Evolutionary conservation across 2,888 invertebrate genomes (phyloP).

Genomic region (Tanypteryx hageni): DNA sequence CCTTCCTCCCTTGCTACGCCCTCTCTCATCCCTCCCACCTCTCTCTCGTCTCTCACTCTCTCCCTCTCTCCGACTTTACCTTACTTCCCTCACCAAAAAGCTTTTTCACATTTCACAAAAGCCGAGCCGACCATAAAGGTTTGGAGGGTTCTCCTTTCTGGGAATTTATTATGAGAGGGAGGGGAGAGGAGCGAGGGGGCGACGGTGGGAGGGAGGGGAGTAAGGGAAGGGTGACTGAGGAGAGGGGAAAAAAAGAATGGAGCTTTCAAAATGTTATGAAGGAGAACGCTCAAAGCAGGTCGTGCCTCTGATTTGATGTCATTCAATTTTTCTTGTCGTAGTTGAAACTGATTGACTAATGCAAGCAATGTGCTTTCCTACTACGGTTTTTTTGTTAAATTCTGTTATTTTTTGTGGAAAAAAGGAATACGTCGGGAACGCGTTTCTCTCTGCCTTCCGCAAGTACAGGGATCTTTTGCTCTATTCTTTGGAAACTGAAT

Average conservation of each 20-base stretch:
- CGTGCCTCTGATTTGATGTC: conserved; percentile 4
- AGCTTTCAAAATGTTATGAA: conserved; percentile 27
- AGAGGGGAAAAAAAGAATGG: background rate
- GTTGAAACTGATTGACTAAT: conserved; percentile 11
- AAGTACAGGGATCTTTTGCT: background rate
- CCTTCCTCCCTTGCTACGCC: too few relatives aligned
- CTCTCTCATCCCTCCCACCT: background rate
- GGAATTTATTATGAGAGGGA: conserved; percentile 2
- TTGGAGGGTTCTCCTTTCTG: conserved; percentile 16
- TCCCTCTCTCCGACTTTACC: too few relatives aligned
- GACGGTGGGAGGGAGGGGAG: background rate
- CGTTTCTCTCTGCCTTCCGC: background rate
- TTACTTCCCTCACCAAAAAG: background rate
- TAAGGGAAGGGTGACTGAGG: too few relatives aligned
- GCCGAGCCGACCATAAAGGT: conserved; percentile 20
- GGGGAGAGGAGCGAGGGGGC: background rate
- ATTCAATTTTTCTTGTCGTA: conserved; percentile 3
- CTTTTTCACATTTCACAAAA: conserved; percentile 27
- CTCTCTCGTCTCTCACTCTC: background rate
- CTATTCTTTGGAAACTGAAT: background rate
- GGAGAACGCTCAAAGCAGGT: conserved; percentile 13
- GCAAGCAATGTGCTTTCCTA: conserved; percentile 4
- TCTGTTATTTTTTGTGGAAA: background rate
- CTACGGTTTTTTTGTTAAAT: background rate
- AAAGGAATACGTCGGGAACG: background rate